A percentile compares a stretch with the other conserved stretches of the same genome.
Evolutionary conservation across 2,797 vertebrate genomes (phyloP).

Genomic region (Pteronotus mesoamericanus): DNA sequence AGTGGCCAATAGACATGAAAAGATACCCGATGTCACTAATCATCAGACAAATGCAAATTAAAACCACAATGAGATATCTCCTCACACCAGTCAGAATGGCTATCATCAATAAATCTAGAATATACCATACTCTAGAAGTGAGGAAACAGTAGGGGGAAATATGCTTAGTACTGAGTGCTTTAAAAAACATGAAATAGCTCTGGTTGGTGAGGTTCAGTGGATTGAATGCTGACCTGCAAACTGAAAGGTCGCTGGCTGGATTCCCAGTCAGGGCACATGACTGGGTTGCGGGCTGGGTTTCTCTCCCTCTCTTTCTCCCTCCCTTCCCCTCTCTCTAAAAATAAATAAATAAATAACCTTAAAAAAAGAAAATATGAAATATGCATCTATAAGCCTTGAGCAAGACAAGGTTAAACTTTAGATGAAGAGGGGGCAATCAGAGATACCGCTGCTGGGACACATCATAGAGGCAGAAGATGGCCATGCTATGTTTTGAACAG

Average conservation of each 20-base stretch:
- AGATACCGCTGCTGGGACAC: neutral
- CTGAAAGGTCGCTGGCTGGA: too few species aligned
- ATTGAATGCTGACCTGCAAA: too few species aligned
- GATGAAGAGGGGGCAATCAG: neutral
- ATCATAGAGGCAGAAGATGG: neutral
- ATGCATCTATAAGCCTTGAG: neutral
- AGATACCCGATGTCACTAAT: too few species aligned
- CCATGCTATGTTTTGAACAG: neutral
- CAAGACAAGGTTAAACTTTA: neutral
- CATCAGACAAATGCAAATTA: too few species aligned
- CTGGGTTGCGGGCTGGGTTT: too few species aligned
- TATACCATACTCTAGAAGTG: neutral
- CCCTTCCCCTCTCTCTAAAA: neutral
- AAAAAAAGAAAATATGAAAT: conserved; percentile 1
- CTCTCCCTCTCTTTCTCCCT: neutral
- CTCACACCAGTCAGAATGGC: too few species aligned
- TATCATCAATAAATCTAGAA: too few species aligned
- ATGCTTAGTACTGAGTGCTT: neutral
- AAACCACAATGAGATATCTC: too few species aligned
- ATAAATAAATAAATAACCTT: neutral
- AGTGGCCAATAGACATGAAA: too few species aligned
- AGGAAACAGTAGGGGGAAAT: neutral
- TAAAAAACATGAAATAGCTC: neutral
- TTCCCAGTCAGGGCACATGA: too few species aligned
- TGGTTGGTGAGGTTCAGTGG: too few species aligned